phyloP scores from a whole-genome alignment of 2,797 vertebrate genomes.

The Menidia menidia region DNA sequence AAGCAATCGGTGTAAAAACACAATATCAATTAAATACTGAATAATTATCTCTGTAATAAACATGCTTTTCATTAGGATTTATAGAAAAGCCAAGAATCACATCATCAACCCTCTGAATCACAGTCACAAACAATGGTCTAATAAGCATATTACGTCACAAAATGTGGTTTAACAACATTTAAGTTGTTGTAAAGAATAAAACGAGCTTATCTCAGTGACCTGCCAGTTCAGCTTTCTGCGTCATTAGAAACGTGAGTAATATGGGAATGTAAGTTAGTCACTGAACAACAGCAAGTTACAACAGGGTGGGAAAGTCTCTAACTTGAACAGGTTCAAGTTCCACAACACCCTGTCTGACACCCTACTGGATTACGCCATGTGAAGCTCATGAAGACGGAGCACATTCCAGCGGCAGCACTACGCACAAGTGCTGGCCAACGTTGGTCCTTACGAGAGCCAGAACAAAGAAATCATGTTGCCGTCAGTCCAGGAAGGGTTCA shows the following conservation, averaged over 20 bases:
- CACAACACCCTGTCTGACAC: conserved; percentile 10
- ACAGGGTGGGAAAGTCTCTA: not conserved
- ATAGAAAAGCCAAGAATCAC: too few species aligned
- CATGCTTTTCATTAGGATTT: too few species aligned
- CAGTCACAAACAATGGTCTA: too few species aligned
- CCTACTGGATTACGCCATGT: conserved; percentile 1
- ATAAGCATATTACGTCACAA: too few species aligned
- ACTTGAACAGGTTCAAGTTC: conserved; percentile 29
- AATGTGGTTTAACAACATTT: too few species aligned
- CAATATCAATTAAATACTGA: not conserved
- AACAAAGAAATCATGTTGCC: conserved; percentile 21
- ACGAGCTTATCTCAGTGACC: not conserved
- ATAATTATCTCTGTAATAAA: not conserved
- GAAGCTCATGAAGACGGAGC: conserved; percentile 34
- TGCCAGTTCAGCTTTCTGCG: conserved; percentile 1
- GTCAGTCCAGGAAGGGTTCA: conserved; percentile 21
- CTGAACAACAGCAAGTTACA: conserved; percentile 4
- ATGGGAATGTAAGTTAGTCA: conserved; percentile 19
- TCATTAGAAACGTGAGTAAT: conserved; percentile 9
- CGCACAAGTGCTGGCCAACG: conserved; percentile 11
- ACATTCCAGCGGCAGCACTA: conserved; percentile 42
- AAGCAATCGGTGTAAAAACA: not conserved
- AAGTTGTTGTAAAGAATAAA: too few species aligned
- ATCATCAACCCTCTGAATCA: too few species aligned
- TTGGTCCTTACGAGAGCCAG: conserved; percentile 4